Base-by-base conservation (phyloP, 1,140 invertebrate species). In the Branchinecta lynchi region DNA sequence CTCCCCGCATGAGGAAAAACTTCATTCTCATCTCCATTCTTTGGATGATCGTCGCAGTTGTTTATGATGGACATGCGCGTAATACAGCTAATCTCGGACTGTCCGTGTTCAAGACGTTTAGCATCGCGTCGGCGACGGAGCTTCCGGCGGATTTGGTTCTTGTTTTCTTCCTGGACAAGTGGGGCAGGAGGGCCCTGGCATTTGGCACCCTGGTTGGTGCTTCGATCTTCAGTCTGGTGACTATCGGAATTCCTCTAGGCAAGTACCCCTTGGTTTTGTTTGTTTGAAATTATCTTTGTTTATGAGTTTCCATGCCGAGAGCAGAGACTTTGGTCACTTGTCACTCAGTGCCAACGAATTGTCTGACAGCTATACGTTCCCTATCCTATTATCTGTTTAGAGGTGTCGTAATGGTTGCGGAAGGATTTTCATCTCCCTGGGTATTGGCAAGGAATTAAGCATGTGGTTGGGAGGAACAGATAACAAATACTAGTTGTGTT, bases 31-130 rank as follows among this genome's bases (percentile, higher is more conserved):
- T 84, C 8, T 81, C 83, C 67, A 82, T 84, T 68, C 83, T 84
- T 77, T 83, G 82, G 83, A 85, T 86, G 81, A 79, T 85, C 0
- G 79, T 86, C 68, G 84, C 82, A 2, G 75, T 86, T 7, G 84
- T 83, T 73, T 86, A 85, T 73, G 84, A 86, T 74, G 84, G 83
- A 0, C 84, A 85, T 45, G 83, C 83, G 0, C 77, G 84, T 43
- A 85, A 86, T 73, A 80, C 85, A 8, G 80, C 81, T 70, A 82
- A 84, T 69, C 77, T 84, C 68, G 82, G 81, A 45, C 79, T 80
- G 15, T 84, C 81, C 0, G 82, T 83, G 0, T 85, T 84, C 73
- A 72, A 82, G 6, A 79, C 84, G 70, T 85, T 85, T 77, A 82
- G 80, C 7, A 71, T 83, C 6, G 82, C 81, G 67, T 82, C 83